A percentile compares a stretch with the other conserved stretches of the same genome.
Evolutionary conservation across 2,888 invertebrate species (phyloP).

Genomic region (Charanyca ferruginea): DNA sequence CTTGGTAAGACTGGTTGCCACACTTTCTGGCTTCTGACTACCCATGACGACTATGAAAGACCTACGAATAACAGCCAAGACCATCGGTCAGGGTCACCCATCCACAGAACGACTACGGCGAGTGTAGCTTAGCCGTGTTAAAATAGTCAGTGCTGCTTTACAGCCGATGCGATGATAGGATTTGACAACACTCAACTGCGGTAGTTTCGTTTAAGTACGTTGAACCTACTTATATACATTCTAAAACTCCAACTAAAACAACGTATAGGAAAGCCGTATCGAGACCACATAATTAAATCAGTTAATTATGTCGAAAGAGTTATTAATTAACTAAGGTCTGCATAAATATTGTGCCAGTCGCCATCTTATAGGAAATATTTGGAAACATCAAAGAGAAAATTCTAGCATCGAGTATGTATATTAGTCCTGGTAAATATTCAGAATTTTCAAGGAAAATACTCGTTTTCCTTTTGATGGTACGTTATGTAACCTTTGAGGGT

Average conservation of each 20-base stretch:
- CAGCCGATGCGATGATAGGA: no score
- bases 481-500: no score
- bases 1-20: no score
- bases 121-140: no score
- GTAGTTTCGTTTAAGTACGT: no score
- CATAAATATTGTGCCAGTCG: conserved; percentile 33
- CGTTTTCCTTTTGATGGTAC: background rate
- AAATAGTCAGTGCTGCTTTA: no score
- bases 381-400: conserved; percentile 38
- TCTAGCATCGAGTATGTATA: background rate
- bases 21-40: no score
- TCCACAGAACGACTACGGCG: no score
- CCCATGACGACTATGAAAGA: no score
- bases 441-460: conserved; percentile 3
- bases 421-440: background rate
- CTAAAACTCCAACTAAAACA: background rate
- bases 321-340: conserved; percentile 44
- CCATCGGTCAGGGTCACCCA: no score
- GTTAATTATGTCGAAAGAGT: conserved; percentile 44
- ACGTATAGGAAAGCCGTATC: background rate
- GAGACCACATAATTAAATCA: conserved; percentile 23
- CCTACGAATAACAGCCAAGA: no score
- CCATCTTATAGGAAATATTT: conserved; percentile 13
- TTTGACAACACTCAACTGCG: no score
- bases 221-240: background rate